These are phyloP conservation scores for Eulemur rufifrons DNA, from an alignment of 2,113 vertebrate genomes.

Conservation along the genomic window DNA sequence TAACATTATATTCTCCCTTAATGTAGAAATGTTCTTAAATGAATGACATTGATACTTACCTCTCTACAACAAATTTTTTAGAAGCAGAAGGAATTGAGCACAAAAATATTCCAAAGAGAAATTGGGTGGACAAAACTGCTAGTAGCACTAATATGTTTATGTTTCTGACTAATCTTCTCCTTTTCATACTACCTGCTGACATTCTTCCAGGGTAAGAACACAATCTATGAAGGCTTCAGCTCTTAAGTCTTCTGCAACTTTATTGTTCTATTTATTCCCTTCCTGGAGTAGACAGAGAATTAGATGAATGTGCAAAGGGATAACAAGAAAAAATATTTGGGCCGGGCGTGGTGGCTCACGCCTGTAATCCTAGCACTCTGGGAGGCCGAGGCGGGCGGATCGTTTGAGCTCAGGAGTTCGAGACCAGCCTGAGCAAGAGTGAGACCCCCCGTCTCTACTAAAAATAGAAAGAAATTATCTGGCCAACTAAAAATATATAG, in stretches of 20 bases:
- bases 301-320: neutral
- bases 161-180: neutral
- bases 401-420: no score
- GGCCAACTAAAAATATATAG: no score
- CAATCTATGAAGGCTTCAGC: neutral
- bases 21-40: neutral
- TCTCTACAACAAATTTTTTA: neutral
- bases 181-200: neutral
- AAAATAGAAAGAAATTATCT: no score
- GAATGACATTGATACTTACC: neutral
- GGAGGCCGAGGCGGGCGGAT: no score
- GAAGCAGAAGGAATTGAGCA: neutral
- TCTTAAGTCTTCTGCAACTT: neutral
- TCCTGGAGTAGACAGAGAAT: neutral
- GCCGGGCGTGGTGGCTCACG: no score
- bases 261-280: slow-evolving; percentile 2
- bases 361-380: no score
- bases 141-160: neutral
- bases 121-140: neutral
- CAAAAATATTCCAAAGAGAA: slow-evolving; percentile 3
- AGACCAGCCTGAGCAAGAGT: no score
- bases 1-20: slow-evolving; percentile 22
- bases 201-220: slow-evolving; percentile 34
- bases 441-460: no score
- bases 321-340: neutral